A percentile compares a stretch with the other conserved stretches of the same genome.
phyloP scores from a whole-genome alignment of 2,888 invertebrate species.

The Eugnorisma glareosa region DNA sequence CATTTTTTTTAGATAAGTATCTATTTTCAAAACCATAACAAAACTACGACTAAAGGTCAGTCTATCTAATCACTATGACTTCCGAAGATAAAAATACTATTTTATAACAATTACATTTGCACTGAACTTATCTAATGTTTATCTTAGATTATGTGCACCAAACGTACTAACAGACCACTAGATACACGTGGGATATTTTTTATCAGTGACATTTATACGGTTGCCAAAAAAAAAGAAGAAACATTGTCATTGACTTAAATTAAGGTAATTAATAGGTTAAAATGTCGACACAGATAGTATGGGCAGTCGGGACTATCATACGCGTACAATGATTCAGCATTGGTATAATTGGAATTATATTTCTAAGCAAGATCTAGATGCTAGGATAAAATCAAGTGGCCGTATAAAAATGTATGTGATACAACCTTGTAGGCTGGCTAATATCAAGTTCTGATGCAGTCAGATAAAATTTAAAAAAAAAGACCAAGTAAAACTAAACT shows the following conservation, averaged over 20 bases:
- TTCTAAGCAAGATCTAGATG: not conserved
- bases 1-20: no score
- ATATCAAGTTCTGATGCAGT: not conserved
- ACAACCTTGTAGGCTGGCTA: no score
- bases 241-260: not conserved
- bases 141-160: constrained; percentile 1
- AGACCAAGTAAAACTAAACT: not conserved
- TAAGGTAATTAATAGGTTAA: not conserved
- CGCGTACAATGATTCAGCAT: not conserved
- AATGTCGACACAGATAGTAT: not conserved
- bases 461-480: not conserved
- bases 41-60: not conserved
- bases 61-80: not conserved
- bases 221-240: not conserved
- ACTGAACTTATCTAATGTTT: constrained; percentile 2
- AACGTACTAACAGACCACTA: not conserved
- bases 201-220: not conserved
- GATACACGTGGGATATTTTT: not conserved
- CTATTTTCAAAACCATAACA: not conserved
- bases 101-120: not conserved
- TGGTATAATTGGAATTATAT: no score
- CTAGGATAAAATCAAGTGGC: not conserved
- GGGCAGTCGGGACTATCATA: not conserved
- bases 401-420: not conserved
- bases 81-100: not conserved